Base-by-base conservation (phyloP, 1,140 invertebrate species). In the Calliphora vicina region DNA sequence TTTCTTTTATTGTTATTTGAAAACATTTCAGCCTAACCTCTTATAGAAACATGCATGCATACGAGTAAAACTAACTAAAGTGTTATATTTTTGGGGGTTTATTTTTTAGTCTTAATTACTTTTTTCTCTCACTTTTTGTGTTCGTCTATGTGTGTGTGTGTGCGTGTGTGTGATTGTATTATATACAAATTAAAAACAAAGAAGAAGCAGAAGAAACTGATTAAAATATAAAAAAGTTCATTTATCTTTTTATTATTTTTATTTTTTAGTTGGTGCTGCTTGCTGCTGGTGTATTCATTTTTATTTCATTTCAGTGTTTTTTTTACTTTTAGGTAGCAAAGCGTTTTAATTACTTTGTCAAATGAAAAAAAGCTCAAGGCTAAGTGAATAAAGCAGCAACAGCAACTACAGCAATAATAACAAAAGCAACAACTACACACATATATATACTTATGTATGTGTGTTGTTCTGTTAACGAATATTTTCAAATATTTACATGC, bases 21-120 rank as follows among this genome's bases (percentile, higher is more conserved):
- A n/a, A n/a, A 35, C 35, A 8, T 35, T 35, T 35, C 0, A 6
- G 35, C 1, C 4, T 35, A 10, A 5, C 35, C 35, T 35, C 35
- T 2, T 35, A 35, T 35, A 35, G 6, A 35, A 2, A 35, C 10
- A 35, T 35, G 6, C 10, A 35, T 35, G 35, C 35, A 35, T 35
- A 35, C 10, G 35, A 2, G 1, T 35, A 35, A 5, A 35, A 35
- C 6, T 67, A 20, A 23, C 61, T 67, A 67, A 67, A 67, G 61
- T 20, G 61, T 67, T 57, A 57, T 57, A 57, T 57, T 67, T 67
- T 67, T 67, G 61, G 61, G 50, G 50, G n/a, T 20, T 67, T 67
- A 67, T 67, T 67, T 67, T 67, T 67, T 67, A 67, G 61, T 67
- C 61, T 67, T 67, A 67, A 67, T 67, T 67, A 67, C 61, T 67